These are phyloP conservation scores for Electrophaes corylata DNA, from an alignment of 2,888 invertebrate genomes.

Conservation along the genomic window DNA sequence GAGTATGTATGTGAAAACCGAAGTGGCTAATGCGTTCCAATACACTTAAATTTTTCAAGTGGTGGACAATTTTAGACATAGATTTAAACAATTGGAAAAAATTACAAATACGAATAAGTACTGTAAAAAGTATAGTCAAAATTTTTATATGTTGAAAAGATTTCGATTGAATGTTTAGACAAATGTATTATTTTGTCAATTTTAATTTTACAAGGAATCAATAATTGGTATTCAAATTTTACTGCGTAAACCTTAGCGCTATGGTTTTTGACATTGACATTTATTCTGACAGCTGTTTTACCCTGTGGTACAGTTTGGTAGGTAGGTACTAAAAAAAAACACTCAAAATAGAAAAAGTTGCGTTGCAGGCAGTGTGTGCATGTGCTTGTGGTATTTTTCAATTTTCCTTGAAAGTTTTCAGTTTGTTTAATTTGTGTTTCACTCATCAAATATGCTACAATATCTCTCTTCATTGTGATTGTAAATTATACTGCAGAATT, in stretches of 20 bases:
- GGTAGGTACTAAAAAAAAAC: neutral
- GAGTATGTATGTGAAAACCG: too few relatives aligned
- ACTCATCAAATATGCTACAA: slow-evolving; percentile 18
- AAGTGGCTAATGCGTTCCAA: too few relatives aligned
- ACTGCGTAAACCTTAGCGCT: slow-evolving; percentile 19
- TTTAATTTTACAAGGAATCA: too few relatives aligned
- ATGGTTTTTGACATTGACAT: slow-evolving; percentile 36
- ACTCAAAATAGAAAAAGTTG: slow-evolving; percentile 38
- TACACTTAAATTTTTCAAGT: too few relatives aligned
- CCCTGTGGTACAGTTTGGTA: slow-evolving; percentile 34
- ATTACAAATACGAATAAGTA: too few relatives aligned
- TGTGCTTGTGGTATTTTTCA: slow-evolving; percentile 43
- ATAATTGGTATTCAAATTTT: too few relatives aligned
- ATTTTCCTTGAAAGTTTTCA: slow-evolving; percentile 40
- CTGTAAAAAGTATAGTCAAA: too few relatives aligned
- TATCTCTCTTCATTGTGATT: slow-evolving; percentile 28
- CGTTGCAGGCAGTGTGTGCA: slow-evolving; percentile 38
- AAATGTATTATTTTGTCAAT: too few relatives aligned
- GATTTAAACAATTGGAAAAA: too few relatives aligned
- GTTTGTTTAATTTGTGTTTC: slow-evolving; percentile 10
- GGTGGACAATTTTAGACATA: too few relatives aligned
- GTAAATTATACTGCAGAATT: slow-evolving; percentile 56
- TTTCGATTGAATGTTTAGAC: too few relatives aligned
- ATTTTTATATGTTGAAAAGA: too few relatives aligned
- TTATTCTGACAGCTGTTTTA: slow-evolving; percentile 18